Base-by-base conservation (phyloP, 2,797 vertebrate genomes). In the Phataginus tricuspis region DNA sequence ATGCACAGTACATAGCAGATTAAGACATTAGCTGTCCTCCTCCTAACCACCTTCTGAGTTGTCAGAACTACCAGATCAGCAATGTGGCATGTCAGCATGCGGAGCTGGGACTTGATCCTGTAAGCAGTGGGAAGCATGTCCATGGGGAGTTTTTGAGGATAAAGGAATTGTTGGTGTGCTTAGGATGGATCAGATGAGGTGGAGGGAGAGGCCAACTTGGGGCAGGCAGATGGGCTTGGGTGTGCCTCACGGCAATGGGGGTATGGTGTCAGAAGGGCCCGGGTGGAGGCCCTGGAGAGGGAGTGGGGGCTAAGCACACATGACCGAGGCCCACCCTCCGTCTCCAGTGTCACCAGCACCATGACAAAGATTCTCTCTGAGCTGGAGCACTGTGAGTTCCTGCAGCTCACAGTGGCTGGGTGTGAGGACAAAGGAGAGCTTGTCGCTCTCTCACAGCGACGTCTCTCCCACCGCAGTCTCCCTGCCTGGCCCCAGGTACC, bases 1-100 rank as follows among this genome's bases (percentile, higher is more conserved):
- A 31, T 0, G 1, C 16, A 14, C 0, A 34, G 45, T 11, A 13
- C 9, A 5, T 7, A 37, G 2, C 2, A 55, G 39, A 34, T 23
- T 5, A 11, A 3, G 23, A 42, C 4, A 10, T 14, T 4, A 11
- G 39, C 55, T 25, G 0, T 45, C 49, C 34, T 78, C 77, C n/a
- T 49, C 59, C 55, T 59, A 19, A 7, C 15, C 42, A 25, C 23
- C 11, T 59, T 29, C 19, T 42, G 57, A 37, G 9, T 16, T 31
- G 25, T 13, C 51, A 45, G 23, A 51, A n/a, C 37, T 45, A 8
- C 45, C 1, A 2, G 11, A 15, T 29, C 21, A 5, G 78, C 39
- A 72, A 61, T 55, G 71, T 18, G 27, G 71, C 57, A 21, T 5
- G 11, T 78, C 31, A 51, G 49, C 8, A 5, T 0, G 19, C 16